Base-by-base conservation (phyloP, 2,888 invertebrate species). In the Nesidiocoris tenuis region DNA sequence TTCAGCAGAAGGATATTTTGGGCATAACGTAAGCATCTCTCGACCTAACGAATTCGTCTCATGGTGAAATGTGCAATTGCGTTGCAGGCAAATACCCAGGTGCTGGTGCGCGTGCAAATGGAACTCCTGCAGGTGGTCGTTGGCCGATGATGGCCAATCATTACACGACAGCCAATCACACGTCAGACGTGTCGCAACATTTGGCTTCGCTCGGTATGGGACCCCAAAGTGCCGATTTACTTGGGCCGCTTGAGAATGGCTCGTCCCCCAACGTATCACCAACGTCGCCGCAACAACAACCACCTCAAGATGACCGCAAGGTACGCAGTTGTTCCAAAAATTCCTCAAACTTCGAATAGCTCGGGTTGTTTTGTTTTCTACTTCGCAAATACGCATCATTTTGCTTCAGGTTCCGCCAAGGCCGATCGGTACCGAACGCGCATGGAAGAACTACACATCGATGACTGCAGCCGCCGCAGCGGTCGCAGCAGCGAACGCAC, bases 351-450 rank as follows among this genome's bases (percentile, higher is more conserved):
- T n/a, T n/a, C n/a, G n/a, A n/a, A n/a, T n/a, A n/a, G n/a, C n/a
- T n/a, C n/a, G n/a, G n/a, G n/a, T n/a, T n/a, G n/a, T n/a, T n/a
- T n/a, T n/a, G n/a, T n/a, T n/a, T n/a, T n/a, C n/a, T n/a, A n/a
- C n/a, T n/a, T n/a, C n/a, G n/a, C n/a, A n/a, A n/a, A n/a, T n/a
- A n/a, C n/a, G n/a, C n/a, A n/a, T n/a, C n/a, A 55, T 55, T 55
- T 55, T 12, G 85, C 83, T 84, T 84, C 72, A 75, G 77, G 76
- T 67, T 59, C 77, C 81, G 77, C 84, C 61, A 39, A 18, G 75
- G 39, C 75, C 75, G 17, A 94, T 94, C 83, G 94, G 94, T 79
- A 93, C 92, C 0, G 94, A 93, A 85, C 87, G 94, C 81, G 89
- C 90, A 55, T 89, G 91, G 87, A 91, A 91, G 83, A 87, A 85